Percentiles rank a stretch among this genome's conserved stretches.
Conservation (phyloP, 2,888 invertebrate genomes). For the Dichetophora obliterata region DNA sequence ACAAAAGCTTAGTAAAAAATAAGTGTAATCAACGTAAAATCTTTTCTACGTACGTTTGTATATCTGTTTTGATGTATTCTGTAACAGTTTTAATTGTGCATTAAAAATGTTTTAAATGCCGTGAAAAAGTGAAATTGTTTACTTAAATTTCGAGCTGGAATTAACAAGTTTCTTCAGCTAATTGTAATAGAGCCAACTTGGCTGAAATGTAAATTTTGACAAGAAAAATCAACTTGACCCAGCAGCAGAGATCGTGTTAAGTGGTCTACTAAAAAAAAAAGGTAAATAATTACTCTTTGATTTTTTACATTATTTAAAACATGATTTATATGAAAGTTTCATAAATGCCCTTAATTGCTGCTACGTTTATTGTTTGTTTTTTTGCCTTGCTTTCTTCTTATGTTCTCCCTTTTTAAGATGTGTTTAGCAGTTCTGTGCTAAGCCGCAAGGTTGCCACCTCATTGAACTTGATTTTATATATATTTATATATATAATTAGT, state of each 20-base stretch:
- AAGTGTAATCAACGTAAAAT: neutral
- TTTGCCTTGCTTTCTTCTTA: neutral
- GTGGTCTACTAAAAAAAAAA: neutral
- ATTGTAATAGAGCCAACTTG: neutral
- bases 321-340: too few species aligned
- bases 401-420: neutral
- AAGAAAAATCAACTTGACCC: neutral
- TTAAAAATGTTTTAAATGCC: conserved; percentile 3
- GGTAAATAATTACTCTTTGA: neutral
- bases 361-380: neutral
- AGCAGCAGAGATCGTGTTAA: neutral
- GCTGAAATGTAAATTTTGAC: neutral
- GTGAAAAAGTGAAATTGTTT: conserved; percentile 29
- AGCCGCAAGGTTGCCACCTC: too few species aligned
- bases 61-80: neutral
- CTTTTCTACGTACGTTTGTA: neutral
- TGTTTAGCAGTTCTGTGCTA: too few species aligned
- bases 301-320: neutral
- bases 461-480: too few species aligned
- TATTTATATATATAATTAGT: too few species aligned
- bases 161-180: neutral
- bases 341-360: neutral
- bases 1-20: neutral
- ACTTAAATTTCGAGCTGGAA: neutral
- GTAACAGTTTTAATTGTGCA: neutral